Evolutionary conservation across 1,140 invertebrate genomes (phyloP).

Genomic region (Meloidogyne floridensis): DNA sequence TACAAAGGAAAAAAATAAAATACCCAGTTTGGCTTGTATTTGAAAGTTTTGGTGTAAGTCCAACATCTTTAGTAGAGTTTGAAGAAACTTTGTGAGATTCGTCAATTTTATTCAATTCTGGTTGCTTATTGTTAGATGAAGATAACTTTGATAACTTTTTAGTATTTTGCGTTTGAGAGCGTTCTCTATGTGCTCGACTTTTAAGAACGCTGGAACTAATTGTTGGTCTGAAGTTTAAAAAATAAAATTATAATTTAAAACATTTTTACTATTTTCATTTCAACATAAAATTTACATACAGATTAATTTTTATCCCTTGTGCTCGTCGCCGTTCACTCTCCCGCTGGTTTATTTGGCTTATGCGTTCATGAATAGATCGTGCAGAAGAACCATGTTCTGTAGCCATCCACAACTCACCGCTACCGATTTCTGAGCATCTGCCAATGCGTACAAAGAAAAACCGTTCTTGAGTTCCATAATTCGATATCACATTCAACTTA

Average conservation of each 20-base stretch:
- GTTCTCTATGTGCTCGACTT: conserved; percentile 42
- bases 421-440: conserved; percentile 43
- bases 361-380: conserved; percentile 44
- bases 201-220: conserved; percentile 43
- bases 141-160: background rate
- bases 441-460: conserved; percentile 49
- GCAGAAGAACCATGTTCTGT: conserved; percentile 38
- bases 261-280: background rate
- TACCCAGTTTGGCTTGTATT: conserved; percentile 6
- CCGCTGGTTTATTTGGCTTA: conserved; percentile 36
- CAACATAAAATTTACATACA: conserved; percentile 26
- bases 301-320: conserved; percentile 43
- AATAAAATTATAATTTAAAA: conserved; percentile 4
- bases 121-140: background rate
- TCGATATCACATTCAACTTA: conserved; percentile 48
- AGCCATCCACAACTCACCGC: conserved; percentile 45
- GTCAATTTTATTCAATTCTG: background rate
- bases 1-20: background rate
- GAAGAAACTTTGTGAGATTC: conserved; percentile 9
- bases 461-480: conserved; percentile 46
- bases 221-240: conserved; percentile 28
- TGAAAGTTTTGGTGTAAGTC: background rate
- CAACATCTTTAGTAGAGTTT: conserved; percentile 12
- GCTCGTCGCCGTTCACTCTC: conserved; percentile 40
- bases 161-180: conserved; percentile 38